Evolutionary conservation across 2,888 invertebrate genomes (phyloP).

Genomic region (Aricia artaxerxes): DNA sequence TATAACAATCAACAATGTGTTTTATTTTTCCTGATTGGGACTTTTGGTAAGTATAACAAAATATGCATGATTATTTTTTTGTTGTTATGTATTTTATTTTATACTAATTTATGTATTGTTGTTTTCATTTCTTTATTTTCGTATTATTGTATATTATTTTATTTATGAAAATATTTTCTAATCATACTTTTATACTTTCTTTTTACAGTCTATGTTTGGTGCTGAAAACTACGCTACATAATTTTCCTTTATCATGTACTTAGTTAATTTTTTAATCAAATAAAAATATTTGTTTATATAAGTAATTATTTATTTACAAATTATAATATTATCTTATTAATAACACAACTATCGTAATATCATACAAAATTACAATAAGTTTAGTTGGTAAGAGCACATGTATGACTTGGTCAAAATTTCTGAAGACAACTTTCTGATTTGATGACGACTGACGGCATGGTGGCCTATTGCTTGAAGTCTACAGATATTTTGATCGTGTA

Average conservation of each 20-base stretch:
- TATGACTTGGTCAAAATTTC: background rate
- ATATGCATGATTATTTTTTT: constrained; percentile 39
- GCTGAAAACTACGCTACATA: constrained; percentile 68
- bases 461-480: background rate
- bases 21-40: constrained; percentile 48
- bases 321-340: constrained; percentile 42
- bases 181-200: constrained; percentile 47
- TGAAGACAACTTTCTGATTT: background rate
- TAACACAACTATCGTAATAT: constrained; percentile 55
- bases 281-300: constrained; percentile 34
- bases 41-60: constrained; percentile 32
- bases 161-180: constrained; percentile 33
- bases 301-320: constrained; percentile 52
- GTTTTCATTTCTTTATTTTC: constrained; percentile 32
- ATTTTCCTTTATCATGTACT: constrained; percentile 41
- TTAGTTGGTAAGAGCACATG: background rate
- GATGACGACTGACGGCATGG: background rate
- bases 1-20: constrained; percentile 50
- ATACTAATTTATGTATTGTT: constrained; percentile 33
- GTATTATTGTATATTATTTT: constrained; percentile 26
- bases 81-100: constrained; percentile 38
- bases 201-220: constrained; percentile 74
- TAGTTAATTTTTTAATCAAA: constrained; percentile 23
- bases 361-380: constrained; percentile 37
- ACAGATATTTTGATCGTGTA: background rate